phyloP scores from a whole-genome alignment of 2,113 vertebrate genomes.

The Leptobrachium ailaonicum region DNA sequence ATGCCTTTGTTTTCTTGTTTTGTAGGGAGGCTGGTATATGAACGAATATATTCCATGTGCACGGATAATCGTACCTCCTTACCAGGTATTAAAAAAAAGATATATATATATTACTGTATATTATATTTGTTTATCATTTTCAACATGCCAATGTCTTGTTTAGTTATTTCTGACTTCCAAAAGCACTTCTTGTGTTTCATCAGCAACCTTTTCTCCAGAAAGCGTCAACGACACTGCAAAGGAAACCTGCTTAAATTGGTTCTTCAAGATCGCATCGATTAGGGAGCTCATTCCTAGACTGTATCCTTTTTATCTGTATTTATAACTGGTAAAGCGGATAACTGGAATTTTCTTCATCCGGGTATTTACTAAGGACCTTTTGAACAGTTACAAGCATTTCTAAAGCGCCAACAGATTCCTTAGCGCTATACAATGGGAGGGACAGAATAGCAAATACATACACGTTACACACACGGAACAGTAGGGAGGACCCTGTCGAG shows the following conservation, averaged over 20 bases:
- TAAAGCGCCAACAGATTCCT: too few relatives aligned
- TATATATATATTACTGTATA: too few relatives aligned
- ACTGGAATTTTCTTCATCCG: background rate
- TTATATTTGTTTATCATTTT: background rate
- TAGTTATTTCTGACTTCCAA: background rate
- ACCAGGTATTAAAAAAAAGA: slow-evolving; percentile 71
- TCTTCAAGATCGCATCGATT: slow-evolving; percentile 98
- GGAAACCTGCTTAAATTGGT: slow-evolving; percentile 98
- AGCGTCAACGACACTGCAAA: slow-evolving; percentile 90
- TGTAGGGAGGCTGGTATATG: slow-evolving; percentile 89
- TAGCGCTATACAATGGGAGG: too few relatives aligned
- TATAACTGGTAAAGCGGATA: background rate
- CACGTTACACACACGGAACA: too few relatives aligned
- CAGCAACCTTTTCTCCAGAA: slow-evolving; percentile 88
- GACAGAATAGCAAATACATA: too few relatives aligned
- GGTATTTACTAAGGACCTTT: background rate
- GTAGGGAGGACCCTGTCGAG: too few relatives aligned
- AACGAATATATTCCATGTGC: slow-evolving; percentile 93
- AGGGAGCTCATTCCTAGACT: slow-evolving; percentile 92
- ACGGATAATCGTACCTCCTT: slow-evolving; percentile 67
- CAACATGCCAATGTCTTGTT: background rate
- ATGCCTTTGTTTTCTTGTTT: slow-evolving; percentile 1
- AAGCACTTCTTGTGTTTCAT: background rate
- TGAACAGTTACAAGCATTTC: too few relatives aligned
- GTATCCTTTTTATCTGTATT: slow-evolving; percentile 77